phyloP scores from a whole-genome alignment of 2,888 invertebrate species.

The Harpalus rufipes region DNA sequence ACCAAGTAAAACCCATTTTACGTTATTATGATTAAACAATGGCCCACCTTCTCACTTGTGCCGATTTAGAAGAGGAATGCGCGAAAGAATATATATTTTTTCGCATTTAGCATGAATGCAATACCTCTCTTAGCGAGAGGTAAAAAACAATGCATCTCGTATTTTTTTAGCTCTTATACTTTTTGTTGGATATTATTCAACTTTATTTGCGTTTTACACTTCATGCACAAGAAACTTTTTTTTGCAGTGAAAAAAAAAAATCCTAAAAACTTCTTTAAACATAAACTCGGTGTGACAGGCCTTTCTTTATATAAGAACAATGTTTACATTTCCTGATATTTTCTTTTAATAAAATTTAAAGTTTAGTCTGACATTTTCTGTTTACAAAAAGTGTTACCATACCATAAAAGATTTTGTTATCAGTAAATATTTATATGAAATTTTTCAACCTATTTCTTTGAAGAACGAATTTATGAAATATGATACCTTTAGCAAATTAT shows the following conservation, averaged over 20 bases:
- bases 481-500: slow-evolving; percentile 28
- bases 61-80: too few relatives aligned
- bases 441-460: slow-evolving; percentile 7
- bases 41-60: too few relatives aligned
- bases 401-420: neutral
- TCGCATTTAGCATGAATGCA: too few relatives aligned
- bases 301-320: neutral
- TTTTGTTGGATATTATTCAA: too few relatives aligned
- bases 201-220: too few relatives aligned
- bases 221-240: neutral
- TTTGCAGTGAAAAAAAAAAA: neutral
- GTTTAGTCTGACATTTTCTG: neutral
- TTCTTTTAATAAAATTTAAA: neutral
- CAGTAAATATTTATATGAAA: slow-evolving; percentile 11
- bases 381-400: neutral
- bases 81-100: too few relatives aligned
- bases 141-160: too few relatives aligned
- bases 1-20: too few relatives aligned
- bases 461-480: slow-evolving; percentile 33
- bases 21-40: too few relatives aligned
- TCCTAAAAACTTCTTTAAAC: neutral
- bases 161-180: too few relatives aligned
- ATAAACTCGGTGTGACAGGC: neutral
- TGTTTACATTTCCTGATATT: neutral
- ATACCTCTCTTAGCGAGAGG: too few relatives aligned